These are phyloP conservation scores for Onychostruthus taczanowskii DNA, from an alignment of 2,113 vertebrate species.

Conservation along the genomic window DNA sequence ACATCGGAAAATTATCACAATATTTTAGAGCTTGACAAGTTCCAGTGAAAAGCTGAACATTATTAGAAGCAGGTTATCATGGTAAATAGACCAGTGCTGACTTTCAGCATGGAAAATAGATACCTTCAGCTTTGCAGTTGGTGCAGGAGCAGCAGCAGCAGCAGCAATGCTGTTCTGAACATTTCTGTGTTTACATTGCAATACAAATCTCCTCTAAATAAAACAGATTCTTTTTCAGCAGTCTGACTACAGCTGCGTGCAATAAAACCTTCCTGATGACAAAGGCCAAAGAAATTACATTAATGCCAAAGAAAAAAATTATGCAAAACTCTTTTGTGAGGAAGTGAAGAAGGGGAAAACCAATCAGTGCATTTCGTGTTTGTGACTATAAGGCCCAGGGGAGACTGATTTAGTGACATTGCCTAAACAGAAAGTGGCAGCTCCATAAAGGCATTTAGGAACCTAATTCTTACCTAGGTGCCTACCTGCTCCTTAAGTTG, in stretches of 20 bases:
- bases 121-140: background rate
- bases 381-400: background rate
- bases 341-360: background rate
- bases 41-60: constrained; percentile 30
- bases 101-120: background rate
- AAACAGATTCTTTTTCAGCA: background rate
- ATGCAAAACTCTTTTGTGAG: background rate
- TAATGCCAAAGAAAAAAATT: background rate
- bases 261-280: background rate
- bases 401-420: background rate
- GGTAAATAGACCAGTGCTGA: background rate
- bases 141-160: background rate
- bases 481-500: background rate
- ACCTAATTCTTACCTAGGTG: background rate
- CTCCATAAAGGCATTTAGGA: background rate
- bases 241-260: background rate
- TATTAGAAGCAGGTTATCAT: constrained; percentile 14
- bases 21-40: constrained; percentile 67
- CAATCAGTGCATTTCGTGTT: background rate
- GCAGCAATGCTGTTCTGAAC: background rate
- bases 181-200: background rate
- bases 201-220: background rate
- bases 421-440: background rate
- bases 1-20: constrained; percentile 55
- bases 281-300: background rate